Conservation (phyloP, 2,888 invertebrate species). For the Eristalis intricaria region DNA sequence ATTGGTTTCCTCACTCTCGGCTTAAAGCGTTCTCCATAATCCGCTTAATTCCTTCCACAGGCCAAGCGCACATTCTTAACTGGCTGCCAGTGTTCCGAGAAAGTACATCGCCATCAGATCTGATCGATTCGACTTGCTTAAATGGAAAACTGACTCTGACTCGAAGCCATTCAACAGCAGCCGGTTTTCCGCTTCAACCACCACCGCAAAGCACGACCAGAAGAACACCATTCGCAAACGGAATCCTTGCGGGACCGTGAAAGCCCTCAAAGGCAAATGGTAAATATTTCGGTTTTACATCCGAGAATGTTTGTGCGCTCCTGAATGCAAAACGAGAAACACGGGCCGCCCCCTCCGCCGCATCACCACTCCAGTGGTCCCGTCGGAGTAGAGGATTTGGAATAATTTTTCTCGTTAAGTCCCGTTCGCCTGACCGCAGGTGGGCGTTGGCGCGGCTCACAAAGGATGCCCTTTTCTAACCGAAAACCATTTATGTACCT, state of each 20-base stretch:
- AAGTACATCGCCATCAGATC: not conserved
- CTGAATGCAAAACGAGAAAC: not conserved
- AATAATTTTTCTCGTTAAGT: not conserved
- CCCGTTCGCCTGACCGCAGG: not conserved
- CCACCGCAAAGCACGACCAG: not conserved
- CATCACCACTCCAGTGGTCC: not conserved
- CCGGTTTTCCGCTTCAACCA: not conserved
- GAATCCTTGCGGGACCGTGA: not conserved
- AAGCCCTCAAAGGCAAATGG: not conserved
- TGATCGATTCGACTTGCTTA: not conserved
- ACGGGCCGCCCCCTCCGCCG: not conserved
- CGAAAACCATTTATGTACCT: not conserved
- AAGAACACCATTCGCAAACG: not conserved
- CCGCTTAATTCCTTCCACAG: not conserved
- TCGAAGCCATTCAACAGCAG: not conserved
- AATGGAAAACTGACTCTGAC: not conserved
- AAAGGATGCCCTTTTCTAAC: not conserved
- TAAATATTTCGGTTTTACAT: not conserved
- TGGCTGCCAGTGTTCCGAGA: not conserved
- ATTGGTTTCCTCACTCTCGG: not conserved
- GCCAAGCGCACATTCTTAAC: not conserved
- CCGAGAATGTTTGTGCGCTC: not conserved
- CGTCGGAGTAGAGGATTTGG: not conserved
- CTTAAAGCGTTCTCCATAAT: not conserved
- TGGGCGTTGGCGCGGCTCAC: not conserved